phyloP scores from a whole-genome alignment of 35 echinoderm and acorn worm species.

The Apostichopus californicus region DNA sequence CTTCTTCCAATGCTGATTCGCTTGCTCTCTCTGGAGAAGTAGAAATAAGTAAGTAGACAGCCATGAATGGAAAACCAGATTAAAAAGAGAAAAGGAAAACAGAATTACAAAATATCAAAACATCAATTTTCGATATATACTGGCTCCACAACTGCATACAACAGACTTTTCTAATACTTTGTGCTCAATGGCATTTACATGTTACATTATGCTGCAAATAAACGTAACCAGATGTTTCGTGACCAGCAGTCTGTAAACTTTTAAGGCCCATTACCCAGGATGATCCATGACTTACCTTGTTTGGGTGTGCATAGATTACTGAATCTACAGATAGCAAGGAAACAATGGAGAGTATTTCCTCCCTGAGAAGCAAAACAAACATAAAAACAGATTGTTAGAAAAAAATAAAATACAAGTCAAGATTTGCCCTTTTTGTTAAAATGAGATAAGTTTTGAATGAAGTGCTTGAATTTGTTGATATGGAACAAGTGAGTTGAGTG shows the following conservation, averaged over 20 bases:
- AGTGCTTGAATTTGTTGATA: too few species aligned
- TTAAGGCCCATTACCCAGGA: too few species aligned
- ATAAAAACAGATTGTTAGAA: neutral
- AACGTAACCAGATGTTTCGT: neutral
- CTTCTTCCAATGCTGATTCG: slow-evolving; percentile 77
- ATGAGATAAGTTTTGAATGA: too few species aligned
- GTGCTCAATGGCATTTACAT: too few species aligned
- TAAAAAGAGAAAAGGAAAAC: too few species aligned
- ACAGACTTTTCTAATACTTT: too few species aligned
- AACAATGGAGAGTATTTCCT: slow-evolving; percentile 88
- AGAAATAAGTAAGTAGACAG: neutral
- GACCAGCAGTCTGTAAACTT: too few species aligned
- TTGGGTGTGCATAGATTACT: slow-evolving; percentile 65
- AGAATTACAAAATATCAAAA: too few species aligned
- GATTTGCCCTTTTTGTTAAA: too few species aligned
- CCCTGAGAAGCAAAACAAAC: slow-evolving; percentile 52
- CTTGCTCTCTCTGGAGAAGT: slow-evolving; percentile 44
- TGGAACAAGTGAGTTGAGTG: too few species aligned
- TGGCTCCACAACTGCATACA: too few species aligned
- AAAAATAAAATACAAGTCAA: neutral
- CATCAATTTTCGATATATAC: neutral
- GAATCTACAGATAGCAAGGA: slow-evolving; percentile 90
- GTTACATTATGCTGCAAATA: neutral
- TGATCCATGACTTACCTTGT: slow-evolving; percentile 58
- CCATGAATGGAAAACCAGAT: too few species aligned